phyloP scores from a whole-genome alignment of 2,797 vertebrate genomes.

The Mastacembelus armatus region DNA sequence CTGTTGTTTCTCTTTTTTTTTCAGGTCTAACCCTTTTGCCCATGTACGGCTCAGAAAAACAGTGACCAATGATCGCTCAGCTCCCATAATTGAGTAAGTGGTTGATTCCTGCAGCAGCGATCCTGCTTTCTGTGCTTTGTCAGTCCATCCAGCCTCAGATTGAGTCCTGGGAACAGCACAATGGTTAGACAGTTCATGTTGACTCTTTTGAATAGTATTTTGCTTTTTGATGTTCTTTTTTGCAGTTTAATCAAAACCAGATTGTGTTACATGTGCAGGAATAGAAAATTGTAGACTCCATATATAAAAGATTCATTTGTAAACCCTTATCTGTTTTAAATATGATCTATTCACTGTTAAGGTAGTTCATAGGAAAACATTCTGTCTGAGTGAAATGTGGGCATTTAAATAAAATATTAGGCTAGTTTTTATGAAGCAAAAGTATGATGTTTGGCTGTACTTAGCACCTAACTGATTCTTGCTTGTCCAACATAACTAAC shows the following conservation, averaged over 20 bases:
- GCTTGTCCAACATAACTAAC: conserved; percentile 46
- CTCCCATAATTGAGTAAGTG: conserved; percentile 87
- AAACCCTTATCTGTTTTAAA: conserved; percentile 27
- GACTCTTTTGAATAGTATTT: conserved; percentile 19
- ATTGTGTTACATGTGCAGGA: conserved; percentile 30
- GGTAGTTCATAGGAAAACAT: conserved; percentile 20
- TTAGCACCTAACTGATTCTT: conserved; percentile 24
- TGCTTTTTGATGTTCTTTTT: conserved; percentile 23
- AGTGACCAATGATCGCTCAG: conserved; percentile 90
- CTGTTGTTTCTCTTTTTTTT: conserved; percentile 5
- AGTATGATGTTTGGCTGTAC: conserved; percentile 8
- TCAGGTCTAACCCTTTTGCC: conserved; percentile 88
- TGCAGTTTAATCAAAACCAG: conserved; percentile 25
- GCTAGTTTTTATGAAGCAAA: conserved; percentile 32
- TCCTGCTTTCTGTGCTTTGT: conserved; percentile 23
- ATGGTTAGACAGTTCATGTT: conserved; percentile 15
- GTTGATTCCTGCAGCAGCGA: conserved; percentile 6
- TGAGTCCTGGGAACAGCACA: conserved; percentile 46
- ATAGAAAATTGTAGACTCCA: conserved; percentile 26
- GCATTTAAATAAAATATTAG: conserved; percentile 23
- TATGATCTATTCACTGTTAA: conserved; percentile 17
- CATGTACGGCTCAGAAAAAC: conserved; percentile 89
- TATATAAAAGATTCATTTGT: conserved; percentile 8
- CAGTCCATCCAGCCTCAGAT: conserved; percentile 34
- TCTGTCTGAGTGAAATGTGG: conserved; percentile 12